These are phyloP conservation scores for Scatophagus argus DNA, from an alignment of 2,113 vertebrate species.

Conservation along the genomic window DNA sequence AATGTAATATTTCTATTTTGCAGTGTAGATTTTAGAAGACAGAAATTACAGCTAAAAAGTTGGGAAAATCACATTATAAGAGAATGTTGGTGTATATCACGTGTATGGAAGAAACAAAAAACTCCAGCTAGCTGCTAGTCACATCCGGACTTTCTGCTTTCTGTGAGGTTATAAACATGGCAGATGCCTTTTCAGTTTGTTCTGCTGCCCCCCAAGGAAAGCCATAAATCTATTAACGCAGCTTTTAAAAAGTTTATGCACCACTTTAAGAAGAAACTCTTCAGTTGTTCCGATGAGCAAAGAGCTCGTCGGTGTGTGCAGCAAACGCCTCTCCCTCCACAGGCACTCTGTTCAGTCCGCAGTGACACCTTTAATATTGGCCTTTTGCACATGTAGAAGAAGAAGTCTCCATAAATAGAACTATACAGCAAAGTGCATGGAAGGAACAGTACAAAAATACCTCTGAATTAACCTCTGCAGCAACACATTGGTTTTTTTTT, in stretches of 20 bases:
- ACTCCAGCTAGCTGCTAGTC: neutral
- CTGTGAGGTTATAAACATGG: neutral
- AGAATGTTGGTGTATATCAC: too few relatives aligned
- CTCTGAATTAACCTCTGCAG: constrained; percentile 76
- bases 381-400: constrained; percentile 72
- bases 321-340: constrained; percentile 38
- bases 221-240: constrained; percentile 15
- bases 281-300: constrained; percentile 9
- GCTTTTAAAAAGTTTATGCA: neutral
- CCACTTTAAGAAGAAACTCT: constrained; percentile 33
- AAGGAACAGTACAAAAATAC: constrained; percentile 83
- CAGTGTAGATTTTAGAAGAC: too few relatives aligned
- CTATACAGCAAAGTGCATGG: constrained; percentile 79
- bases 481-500: constrained; percentile 46
- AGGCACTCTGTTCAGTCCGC: constrained; percentile 68
- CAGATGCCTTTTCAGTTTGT: neutral
- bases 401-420: constrained; percentile 75
- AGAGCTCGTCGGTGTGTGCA: constrained; percentile 37
- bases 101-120: neutral
- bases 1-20: too few relatives aligned
- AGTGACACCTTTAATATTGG: constrained; percentile 47
- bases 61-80: too few relatives aligned
- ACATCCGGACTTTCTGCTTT: neutral
- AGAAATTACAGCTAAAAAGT: too few relatives aligned
- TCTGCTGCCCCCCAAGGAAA: constrained; percentile 14